Conservation (phyloP, 92 coral and sea anemone species). For the Montipora capitata region DNA sequence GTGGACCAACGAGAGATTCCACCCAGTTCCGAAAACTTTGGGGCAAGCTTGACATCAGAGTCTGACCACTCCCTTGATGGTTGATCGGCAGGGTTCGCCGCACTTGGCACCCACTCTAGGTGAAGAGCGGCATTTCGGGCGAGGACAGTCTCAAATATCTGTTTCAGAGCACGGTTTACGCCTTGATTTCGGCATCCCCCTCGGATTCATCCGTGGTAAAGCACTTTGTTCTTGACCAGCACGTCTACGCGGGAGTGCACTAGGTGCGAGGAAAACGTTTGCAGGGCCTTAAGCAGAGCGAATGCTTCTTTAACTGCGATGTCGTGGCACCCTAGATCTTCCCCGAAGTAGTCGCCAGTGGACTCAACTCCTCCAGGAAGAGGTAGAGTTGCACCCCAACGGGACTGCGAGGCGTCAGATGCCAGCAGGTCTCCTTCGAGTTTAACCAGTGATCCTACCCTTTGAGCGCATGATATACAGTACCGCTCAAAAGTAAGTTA, state of each 20-base stretch:
- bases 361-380: conserved; percentile 25
- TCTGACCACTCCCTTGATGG: conserved; percentile 27
- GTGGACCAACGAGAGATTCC: conserved; percentile 7
- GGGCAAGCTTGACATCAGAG: not conserved
- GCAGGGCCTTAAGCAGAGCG: conserved; percentile 4
- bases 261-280: conserved; percentile 24
- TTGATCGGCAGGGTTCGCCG: not conserved
- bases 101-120: conserved; percentile 11
- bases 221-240: conserved; percentile 20
- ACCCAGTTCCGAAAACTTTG: not conserved
- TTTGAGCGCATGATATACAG: not conserved
- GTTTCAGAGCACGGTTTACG: not conserved
- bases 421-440: not conserved
- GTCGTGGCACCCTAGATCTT: conserved; percentile 7
- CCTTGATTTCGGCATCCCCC: conserved; percentile 11
- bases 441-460: too few species aligned
- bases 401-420: conserved; percentile 39
- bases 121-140: not conserved
- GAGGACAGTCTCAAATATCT: not conserved
- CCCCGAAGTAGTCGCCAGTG: conserved; percentile 28
- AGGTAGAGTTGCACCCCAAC: conserved; percentile 37
- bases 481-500: conserved; percentile 14
- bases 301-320: conserved; percentile 12
- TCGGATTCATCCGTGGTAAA: conserved; percentile 28
- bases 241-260: conserved; percentile 11